Percentiles rank a stretch among this genome's conserved stretches.
Conservation (phyloP, 2,113 vertebrate species). For the Psittacara wagleri region DNA sequence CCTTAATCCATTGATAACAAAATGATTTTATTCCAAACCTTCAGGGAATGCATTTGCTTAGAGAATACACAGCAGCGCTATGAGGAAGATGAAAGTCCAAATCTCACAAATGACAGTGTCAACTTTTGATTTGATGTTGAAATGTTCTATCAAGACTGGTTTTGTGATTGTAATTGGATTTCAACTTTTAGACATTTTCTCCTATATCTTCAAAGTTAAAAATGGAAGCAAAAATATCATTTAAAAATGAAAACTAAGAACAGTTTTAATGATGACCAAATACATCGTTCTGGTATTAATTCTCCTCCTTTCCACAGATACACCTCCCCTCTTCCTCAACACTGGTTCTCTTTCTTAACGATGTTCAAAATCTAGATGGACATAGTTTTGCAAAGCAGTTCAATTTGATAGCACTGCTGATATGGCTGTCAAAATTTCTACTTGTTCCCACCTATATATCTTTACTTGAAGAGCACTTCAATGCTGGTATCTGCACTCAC, state of each 20-base stretch:
- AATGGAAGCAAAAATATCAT: background rate
- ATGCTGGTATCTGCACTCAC: background rate
- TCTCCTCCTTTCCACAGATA: background rate
- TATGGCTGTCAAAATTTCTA: background rate
- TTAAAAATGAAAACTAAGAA: background rate
- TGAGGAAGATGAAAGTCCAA: background rate
- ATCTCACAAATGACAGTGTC: background rate
- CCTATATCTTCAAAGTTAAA: background rate
- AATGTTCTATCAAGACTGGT: background rate
- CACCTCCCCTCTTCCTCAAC: rapidly evolving
- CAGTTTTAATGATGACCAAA: background rate
- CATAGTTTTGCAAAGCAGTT: background rate
- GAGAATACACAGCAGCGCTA: too few species aligned
- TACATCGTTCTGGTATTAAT: background rate
- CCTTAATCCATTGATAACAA: background rate
- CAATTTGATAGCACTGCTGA: background rate
- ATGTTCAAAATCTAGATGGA: background rate
- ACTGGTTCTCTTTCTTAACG: background rate
- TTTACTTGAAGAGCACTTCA: background rate
- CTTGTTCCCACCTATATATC: background rate
- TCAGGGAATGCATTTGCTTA: background rate
- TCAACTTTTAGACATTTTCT: background rate
- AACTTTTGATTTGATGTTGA: background rate
- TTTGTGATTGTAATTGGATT: background rate
- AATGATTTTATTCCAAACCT: background rate